These are phyloP conservation scores for Herpetotheres cachinnans DNA, from an alignment of 2,113 vertebrate species.

Conservation along the genomic window DNA sequence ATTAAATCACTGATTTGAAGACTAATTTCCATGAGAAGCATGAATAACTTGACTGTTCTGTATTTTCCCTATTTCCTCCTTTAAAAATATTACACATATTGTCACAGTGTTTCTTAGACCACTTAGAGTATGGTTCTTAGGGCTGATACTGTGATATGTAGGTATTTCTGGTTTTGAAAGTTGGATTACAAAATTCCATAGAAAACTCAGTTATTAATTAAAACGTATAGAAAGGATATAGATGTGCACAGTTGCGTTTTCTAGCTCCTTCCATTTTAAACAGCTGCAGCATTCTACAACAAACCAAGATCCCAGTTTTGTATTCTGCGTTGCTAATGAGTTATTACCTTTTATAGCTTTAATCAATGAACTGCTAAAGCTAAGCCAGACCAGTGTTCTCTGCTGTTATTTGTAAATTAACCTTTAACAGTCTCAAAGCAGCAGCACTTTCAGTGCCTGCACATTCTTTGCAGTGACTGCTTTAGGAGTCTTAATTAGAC, in stretches of 20 bases:
- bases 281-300: background rate
- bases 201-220: background rate
- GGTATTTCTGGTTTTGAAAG: background rate
- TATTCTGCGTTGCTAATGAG: background rate
- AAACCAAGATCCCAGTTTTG: background rate
- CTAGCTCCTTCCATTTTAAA: background rate
- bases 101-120: background rate
- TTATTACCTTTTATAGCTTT: background rate
- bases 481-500: background rate
- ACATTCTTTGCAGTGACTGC: background rate
- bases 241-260: background rate
- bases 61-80: background rate
- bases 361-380: background rate
- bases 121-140: background rate
- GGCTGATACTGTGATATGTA: background rate
- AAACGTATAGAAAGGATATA: background rate
- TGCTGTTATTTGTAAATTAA: background rate
- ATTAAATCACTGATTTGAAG: background rate
- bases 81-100: background rate
- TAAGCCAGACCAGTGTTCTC: background rate
- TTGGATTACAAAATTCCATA: background rate
- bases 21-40: background rate
- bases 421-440: background rate
- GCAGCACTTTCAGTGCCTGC: background rate
- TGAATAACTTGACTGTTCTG: background rate